phyloP scores from a whole-genome alignment of 1,140 invertebrate species.

The Ridgeia piscesae region DNA sequence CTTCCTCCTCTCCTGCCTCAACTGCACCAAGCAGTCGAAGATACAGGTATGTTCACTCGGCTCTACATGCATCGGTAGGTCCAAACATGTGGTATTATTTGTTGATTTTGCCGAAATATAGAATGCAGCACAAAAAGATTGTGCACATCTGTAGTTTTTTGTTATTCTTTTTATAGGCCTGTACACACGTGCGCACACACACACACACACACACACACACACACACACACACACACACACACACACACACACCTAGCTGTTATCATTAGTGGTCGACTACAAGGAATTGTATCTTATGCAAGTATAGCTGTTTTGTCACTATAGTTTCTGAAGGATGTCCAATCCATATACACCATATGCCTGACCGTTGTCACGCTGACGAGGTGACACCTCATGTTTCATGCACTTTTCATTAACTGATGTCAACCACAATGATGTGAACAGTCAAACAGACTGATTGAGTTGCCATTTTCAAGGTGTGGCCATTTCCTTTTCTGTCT shows the following conservation, averaged over 20 bases:
- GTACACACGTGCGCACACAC: too few relatives aligned
- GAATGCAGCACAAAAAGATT: too few relatives aligned
- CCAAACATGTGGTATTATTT: too few relatives aligned
- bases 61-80: neutral
- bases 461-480: too few relatives aligned
- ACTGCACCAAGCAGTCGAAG: slow-evolving; percentile 48
- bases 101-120: too few relatives aligned
- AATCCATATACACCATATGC: neutral
- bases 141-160: too few relatives aligned
- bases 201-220: too few relatives aligned
- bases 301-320: neutral
- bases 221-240: too few relatives aligned
- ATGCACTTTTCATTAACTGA: neutral
- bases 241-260: neutral
- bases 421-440: too few relatives aligned
- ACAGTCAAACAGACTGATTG: too few relatives aligned
- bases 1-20: slow-evolving; percentile 46
- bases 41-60: slow-evolving; percentile 38
- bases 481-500: neutral
- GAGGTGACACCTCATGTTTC: neutral
- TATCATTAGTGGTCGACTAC: neutral
- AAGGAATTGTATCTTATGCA: neutral
- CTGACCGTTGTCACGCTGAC: neutral
- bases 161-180: too few relatives aligned
- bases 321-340: neutral